Evolutionary conservation across 2,797 vertebrate species (phyloP).

Genomic region (Erpetoichthys calabaricus): DNA sequence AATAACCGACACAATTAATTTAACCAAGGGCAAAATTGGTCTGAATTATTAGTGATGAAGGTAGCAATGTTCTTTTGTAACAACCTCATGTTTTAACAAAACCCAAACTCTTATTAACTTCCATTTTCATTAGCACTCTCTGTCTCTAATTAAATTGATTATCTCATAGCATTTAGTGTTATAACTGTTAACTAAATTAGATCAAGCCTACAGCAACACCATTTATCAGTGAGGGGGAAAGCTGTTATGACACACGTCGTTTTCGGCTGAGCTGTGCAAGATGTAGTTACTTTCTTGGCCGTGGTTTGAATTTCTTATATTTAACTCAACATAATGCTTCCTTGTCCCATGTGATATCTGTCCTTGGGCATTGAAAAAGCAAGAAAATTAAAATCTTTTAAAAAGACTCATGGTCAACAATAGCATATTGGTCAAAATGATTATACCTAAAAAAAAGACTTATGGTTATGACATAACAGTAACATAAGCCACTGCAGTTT

Average conservation of each 20-base stretch:
- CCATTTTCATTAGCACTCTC: constrained; percentile 25
- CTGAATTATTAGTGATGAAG: constrained; percentile 40
- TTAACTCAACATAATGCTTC: no score
- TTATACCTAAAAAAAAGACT: no score
- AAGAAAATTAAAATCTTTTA: no score
- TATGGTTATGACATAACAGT: no score
- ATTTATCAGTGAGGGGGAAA: constrained; percentile 2
- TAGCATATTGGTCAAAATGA: no score
- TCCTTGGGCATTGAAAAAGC: no score
- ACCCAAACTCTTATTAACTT: constrained; percentile 26
- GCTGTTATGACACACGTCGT: not conserved
- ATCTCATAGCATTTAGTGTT: constrained; percentile 12
- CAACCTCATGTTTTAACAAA: constrained; percentile 19
- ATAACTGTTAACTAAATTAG: constrained; percentile 12
- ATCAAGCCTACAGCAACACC: constrained; percentile 8
- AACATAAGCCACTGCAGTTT: no score
- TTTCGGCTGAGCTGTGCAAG: not conserved
- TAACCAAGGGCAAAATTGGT: constrained; percentile 40
- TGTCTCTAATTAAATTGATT: constrained; percentile 24
- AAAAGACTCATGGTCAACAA: no score
- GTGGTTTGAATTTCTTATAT: no score
- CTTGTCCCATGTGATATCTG: no score
- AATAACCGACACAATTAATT: constrained; percentile 55
- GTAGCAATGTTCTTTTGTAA: constrained; percentile 30
- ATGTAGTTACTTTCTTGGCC: no score